Evolutionary conservation across 2,797 vertebrate genomes (phyloP).

Genomic region (Acanthurus lineatus): DNA sequence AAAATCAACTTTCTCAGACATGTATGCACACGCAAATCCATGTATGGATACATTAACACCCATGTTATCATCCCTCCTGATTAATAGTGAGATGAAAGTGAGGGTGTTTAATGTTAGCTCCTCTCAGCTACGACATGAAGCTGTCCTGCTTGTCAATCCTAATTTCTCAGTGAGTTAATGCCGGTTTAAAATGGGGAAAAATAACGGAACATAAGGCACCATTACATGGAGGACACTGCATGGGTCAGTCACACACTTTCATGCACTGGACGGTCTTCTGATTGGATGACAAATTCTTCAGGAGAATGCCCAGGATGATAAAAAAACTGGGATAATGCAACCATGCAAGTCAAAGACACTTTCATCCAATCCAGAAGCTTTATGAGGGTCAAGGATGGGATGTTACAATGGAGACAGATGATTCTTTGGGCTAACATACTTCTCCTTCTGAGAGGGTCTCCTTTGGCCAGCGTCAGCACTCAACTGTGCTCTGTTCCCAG

Average conservation of each 20-base stretch:
- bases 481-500: constrained; percentile 86
- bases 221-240: constrained; percentile 64
- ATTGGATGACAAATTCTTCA: constrained; percentile 70
- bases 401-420: constrained; percentile 77
- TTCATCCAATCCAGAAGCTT: constrained; percentile 78
- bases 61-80: constrained; percentile 52
- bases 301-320: constrained; percentile 46
- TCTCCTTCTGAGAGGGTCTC: constrained; percentile 85
- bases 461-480: constrained; percentile 85
- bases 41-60: constrained; percentile 71
- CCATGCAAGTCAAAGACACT: constrained; percentile 78
- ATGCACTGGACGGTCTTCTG: constrained; percentile 72
- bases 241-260: constrained; percentile 78
- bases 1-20: constrained; percentile 44
- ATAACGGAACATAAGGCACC: constrained; percentile 43
- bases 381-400: constrained; percentile 59
- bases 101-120: constrained; percentile 68
- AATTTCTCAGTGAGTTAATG: constrained; percentile 61
- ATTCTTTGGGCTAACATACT: constrained; percentile 83
- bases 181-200: constrained; percentile 58
- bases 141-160: constrained; percentile 49
- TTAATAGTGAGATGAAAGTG: constrained; percentile 55
- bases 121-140: constrained; percentile 49
- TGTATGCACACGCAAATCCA: constrained; percentile 64
- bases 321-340: constrained; percentile 64